Base-by-base conservation (phyloP, 2,888 invertebrate genomes). In the Zelleria hepariella region DNA sequence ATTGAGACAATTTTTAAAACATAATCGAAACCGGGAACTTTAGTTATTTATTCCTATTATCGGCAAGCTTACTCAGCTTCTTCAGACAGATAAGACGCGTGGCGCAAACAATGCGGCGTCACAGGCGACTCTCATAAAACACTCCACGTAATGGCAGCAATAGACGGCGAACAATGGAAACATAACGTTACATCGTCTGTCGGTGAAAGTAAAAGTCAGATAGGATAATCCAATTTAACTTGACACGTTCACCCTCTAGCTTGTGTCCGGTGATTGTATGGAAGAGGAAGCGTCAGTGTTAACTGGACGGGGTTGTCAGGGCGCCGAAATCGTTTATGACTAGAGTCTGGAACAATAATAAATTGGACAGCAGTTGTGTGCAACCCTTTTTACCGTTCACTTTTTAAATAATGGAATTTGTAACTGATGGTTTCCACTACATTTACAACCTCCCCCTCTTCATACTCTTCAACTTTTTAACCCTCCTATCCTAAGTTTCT, bases 251-350 rank as follows among this genome's bases (percentile, higher is more conserved):
- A 68, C 63, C 58, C 70, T 71, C 77, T 78, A 76, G 77, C 59
- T 58, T 25, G 60, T 27, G 53, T 59, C 55, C 65, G 65, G 78
- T 71, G 81, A 85, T 84, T 86, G 86, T 80, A 78, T 84, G 78
- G 80, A 78, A 79, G 62, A 57, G 60, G 59, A 59, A 55, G 54
- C 61, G 15, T 24, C 32, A 42, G 57, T 57, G 62, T n/a, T n/a
- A n/a, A n/a, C n/a, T n/a, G n/a, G n/a, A n/a, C n/a, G n/a, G n/a
- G n/a, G n/a, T n/a, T n/a, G n/a, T n/a, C n/a, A n/a, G 64, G 69
- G 70, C 71, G 67, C 71, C 71, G 69, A 67, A 66, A 72, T 73
- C 77, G 73, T 71, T 68, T 57, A 48, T 47, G 57, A 57, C 48
- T 20, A 6, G 48, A 1, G 18, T 10, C 56, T 42, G 20, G 6